Percentiles rank a stretch among this genome's conserved stretches.
Evolutionary conservation across 1,140 invertebrate species (phyloP).

Genomic region (Hypothenemus hampei): DNA sequence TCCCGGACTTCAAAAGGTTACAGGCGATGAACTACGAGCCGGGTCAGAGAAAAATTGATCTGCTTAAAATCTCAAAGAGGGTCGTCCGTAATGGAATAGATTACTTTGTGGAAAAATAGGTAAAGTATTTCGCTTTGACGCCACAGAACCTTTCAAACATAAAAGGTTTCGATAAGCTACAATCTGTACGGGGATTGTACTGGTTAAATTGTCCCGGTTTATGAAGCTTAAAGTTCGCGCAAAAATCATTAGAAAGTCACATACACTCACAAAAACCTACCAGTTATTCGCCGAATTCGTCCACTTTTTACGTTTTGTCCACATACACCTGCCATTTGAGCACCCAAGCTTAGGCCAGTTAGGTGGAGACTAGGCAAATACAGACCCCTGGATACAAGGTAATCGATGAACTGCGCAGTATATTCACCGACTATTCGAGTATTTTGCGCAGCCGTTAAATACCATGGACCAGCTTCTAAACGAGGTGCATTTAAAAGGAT

Average conservation of each 20-base stretch:
- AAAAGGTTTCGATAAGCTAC: conserved; percentile 7
- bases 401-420: conserved; percentile 52
- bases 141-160: conserved; percentile 1
- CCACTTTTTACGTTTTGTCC: conserved; percentile 42
- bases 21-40: too few relatives aligned
- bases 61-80: conserved; percentile 19
- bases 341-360: conserved; percentile 53
- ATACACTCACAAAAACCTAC: too few relatives aligned
- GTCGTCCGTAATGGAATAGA: conserved; percentile 17
- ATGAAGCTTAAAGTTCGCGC: too few relatives aligned
- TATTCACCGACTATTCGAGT: conserved; percentile 51
- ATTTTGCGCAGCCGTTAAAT: conserved; percentile 51
- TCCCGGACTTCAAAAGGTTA: too few relatives aligned
- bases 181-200: conserved; percentile 4
- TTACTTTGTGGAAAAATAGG: conserved; percentile 18
- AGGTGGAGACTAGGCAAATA: conserved; percentile 49
- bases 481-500: conserved; percentile 50
- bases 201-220: background rate
- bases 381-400: conserved; percentile 48
- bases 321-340: conserved; percentile 58
- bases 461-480: conserved; percentile 54
- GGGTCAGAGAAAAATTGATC: conserved; percentile 20
- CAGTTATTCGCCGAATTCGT: conserved; percentile 44
- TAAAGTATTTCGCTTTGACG: conserved; percentile 8
- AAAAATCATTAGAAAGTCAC: too few relatives aligned